Base-by-base conservation (phyloP, 2,113 vertebrate genomes). In the Megaceryle maxima region DNA sequence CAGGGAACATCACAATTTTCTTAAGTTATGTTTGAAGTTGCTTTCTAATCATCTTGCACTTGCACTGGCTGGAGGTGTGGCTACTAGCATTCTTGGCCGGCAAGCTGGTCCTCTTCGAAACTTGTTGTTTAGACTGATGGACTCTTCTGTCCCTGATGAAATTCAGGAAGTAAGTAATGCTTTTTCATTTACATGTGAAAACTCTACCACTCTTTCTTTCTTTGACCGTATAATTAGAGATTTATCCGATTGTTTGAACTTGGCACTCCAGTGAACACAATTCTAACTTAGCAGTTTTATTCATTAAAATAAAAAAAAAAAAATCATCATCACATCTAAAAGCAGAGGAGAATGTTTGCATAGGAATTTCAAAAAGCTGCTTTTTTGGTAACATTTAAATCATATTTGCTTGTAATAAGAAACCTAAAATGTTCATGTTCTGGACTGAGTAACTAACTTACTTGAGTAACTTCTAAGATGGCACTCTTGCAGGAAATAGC, bases 1-100 rank as follows among this genome's bases (percentile, higher is more conserved):
- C 97, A 99, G 99, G 96, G 99, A 99, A 83, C 99, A 99, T 96
- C 99, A 99, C 93, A 99, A 96, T 97, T 99, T 99, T 95, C 98
- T 99, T 48, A 99, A 99, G 79, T 96, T 99, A 63, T 99, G 99
- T 95, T 98, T 99, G 95, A 99, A 99, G 84, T 97, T 99, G 39
- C 97, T 99, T 91, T 99, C 99, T 95, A 99, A 99, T 98, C 99
- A 99, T 62, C 98, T 99, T 95, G 99, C 99, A 68, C 98, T 99
- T 93, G 99, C 99, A 1, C 96, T 99, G 92, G 99, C 99, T 2
- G 99, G 99, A 87, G 99, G 99, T 31, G 99, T 99, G 79, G 99
- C 99, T 90, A 99, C 99, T 10, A 99, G 99, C 90, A 99, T 99
- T 87, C 98, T 99, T 82, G 99, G 99, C 28, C 98, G 99, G 48